Evolutionary conservation across 2,113 vertebrate genomes (phyloP), one percentile per base, ranked within the genome.

Genomic region (Todiramphus chloris): DNA sequence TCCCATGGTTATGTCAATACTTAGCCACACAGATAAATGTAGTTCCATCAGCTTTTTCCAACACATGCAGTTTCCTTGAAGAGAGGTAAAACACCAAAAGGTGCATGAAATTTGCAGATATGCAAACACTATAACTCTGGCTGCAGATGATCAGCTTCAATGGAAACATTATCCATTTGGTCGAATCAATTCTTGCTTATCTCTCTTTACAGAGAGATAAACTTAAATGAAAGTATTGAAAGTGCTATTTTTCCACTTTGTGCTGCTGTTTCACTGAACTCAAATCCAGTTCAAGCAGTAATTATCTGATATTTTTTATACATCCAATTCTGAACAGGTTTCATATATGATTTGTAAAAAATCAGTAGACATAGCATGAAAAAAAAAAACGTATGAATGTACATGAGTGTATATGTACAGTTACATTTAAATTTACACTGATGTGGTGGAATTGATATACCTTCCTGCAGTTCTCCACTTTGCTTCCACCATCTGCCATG

Each of bases 1-100:
- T 39, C 2, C 3, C 2, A 19, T 62, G 73, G 2, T 66, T 66
- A 20, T 18, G 9, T 30, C 15, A 43, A 41, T 59, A 37, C 0
- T 4, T 35, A 67, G 8, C 5, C 27, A 76, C 11, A 46, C 2
- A 67, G 28, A 27, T 51, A 30, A 70, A 81, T 51, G 31, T 51
- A 20, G 9, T 63, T 16, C 6, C 6, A 30, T 67, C 27, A 58
- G 8, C 5, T 66, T 73, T 44, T 64, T 60, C 11, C 21, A 23
- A 53, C 31, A 44, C 3, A 10, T 5, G 5, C 48, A 33, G 7
- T 59, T 90, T 84, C 24, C n/a, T 90, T 35, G 53, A 35, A 60
- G 46, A 67, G 16, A 72, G 4, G 10, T 55, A 66, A 86, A 85
- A 56, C 2, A 28, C 5, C 28, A 77, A 41, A 84, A 51, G 9